Percentiles rank a stretch among this genome's conserved stretches.
These are phyloP conservation scores for Eupsilia transversa DNA, from an alignment of 2,888 invertebrate genomes.

Conservation along the genomic window DNA sequence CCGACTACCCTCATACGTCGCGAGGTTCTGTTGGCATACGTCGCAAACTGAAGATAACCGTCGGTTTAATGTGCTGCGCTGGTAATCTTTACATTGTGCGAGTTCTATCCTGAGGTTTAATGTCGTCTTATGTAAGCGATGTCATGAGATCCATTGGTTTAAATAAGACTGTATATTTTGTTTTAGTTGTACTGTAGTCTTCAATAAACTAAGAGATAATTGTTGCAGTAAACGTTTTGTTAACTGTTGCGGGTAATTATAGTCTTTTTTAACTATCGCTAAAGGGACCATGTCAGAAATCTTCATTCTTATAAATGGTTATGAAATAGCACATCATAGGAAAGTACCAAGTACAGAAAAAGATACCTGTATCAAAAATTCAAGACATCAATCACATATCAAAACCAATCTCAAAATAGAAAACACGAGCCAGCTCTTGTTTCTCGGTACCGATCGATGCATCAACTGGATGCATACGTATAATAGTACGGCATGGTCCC, in stretches of 20 bases:
- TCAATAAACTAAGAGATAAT: neutral
- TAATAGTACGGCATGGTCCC: conserved; percentile 14
- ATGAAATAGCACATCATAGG: neutral
- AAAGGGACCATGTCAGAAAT: neutral
- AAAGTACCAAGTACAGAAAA: neutral
- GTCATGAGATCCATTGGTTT: conserved; percentile 26
- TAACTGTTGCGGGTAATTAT: neutral
- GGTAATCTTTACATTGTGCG: conserved; percentile 62
- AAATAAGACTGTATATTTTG: conserved; percentile 9
- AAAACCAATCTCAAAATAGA: conserved; percentile 25
- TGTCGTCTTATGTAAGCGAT: conserved; percentile 39
- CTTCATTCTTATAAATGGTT: neutral
- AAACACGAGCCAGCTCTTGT: conserved; percentile 32
- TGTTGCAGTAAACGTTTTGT: neutral
- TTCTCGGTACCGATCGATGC: conserved; percentile 50
- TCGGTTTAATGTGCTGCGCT: conserved; percentile 56
- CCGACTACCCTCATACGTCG: conserved; percentile 57
- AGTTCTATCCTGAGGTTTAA: conserved; percentile 51
- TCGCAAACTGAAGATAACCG: conserved; percentile 61
- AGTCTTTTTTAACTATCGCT: neutral
- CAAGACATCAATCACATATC: conserved; percentile 10
- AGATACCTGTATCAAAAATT: neutral
- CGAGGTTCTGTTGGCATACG: conserved; percentile 57
- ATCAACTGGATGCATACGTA: conserved; percentile 24
- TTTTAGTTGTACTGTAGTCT: neutral